phyloP scores from a whole-genome alignment of 2,888 invertebrate genomes.

The Rhingia rostrata region DNA sequence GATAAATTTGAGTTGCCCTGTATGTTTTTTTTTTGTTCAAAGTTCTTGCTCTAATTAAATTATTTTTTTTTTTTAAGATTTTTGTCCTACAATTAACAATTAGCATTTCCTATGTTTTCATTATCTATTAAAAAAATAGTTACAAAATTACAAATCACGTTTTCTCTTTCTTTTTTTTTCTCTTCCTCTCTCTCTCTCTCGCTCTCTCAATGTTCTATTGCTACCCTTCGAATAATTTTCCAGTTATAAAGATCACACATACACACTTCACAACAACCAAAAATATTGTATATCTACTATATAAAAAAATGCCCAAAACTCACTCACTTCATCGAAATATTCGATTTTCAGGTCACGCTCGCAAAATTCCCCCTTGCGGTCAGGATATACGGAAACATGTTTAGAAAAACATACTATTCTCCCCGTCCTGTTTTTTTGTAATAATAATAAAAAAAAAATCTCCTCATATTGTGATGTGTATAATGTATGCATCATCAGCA shows the following conservation, averaged over 20 bases:
- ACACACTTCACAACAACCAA: constrained; percentile 60
- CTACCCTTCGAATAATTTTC: constrained; percentile 69
- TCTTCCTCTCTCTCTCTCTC: constrained; percentile 1
- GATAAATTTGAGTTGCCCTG: no score
- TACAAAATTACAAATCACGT: not conserved
- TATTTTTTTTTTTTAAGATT: no score
- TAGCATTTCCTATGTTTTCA: no score
- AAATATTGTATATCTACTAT: constrained; percentile 47
- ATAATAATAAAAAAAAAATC: constrained; percentile 6
- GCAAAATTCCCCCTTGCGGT: constrained; percentile 56
- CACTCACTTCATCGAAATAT: constrained; percentile 72
- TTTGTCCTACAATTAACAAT: no score
- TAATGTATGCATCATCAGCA: constrained; percentile 51
- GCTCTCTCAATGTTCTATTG: constrained; percentile 57
- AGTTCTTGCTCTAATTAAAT: no score
- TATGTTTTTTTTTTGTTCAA: no score
- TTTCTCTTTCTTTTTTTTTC: constrained; percentile 32
- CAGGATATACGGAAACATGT: constrained; percentile 59
- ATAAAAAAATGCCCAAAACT: constrained; percentile 42
- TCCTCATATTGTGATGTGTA: constrained; percentile 42
- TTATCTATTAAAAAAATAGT: no score
- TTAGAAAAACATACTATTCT: constrained; percentile 59
- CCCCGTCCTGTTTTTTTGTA: constrained; percentile 48
- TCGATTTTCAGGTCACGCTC: constrained; percentile 73
- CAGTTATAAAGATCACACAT: constrained; percentile 52